Conservation (phyloP, 1,140 invertebrate genomes). For the Drosophila malerkotliana region DNA sequence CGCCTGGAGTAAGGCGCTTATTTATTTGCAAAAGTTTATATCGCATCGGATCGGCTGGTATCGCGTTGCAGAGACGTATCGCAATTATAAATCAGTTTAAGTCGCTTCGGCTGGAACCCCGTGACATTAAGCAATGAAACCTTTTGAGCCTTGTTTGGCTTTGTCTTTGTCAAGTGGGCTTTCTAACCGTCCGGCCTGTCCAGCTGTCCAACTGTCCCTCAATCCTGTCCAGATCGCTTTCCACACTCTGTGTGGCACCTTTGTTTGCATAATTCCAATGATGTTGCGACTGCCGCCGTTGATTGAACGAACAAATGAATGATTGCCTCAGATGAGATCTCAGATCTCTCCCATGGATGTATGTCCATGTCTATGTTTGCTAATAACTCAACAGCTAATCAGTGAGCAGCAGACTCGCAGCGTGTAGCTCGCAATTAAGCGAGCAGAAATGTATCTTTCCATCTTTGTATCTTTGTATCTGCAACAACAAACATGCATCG, state of each 20-base stretch:
- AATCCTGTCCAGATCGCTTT: constrained; percentile 70
- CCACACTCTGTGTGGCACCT: constrained; percentile 76
- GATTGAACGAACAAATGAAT: constrained; percentile 69
- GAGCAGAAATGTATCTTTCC: constrained; percentile 76
- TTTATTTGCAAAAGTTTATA: constrained; percentile 66
- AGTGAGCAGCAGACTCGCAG: constrained; percentile 45
- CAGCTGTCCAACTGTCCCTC: constrained; percentile 29
- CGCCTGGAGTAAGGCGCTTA: constrained; percentile 75
- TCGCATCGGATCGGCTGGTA: constrained; percentile 27
- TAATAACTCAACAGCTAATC: constrained; percentile 81
- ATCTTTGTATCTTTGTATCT: constrained; percentile 58
- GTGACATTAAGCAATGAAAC: constrained; percentile 81
- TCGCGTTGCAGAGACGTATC: constrained; percentile 58
- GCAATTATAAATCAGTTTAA: constrained; percentile 81
- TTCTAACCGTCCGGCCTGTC: constrained; percentile 18
- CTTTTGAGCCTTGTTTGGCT: constrained; percentile 77
- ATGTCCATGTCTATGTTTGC: constrained; percentile 69
- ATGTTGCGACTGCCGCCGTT: constrained; percentile 33
- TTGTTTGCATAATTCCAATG: constrained; percentile 64
- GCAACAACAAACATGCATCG: constrained; percentile 45
- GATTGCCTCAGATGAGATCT: constrained; percentile 61
- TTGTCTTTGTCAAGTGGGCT: constrained; percentile 77
- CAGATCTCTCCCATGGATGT: constrained; percentile 37
- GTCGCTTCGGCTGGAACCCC: constrained; percentile 54
- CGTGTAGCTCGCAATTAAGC: constrained; percentile 75